Evolutionary conservation across 2,888 invertebrate genomes (phyloP), one percentile per base, ranked within the genome.

Genomic region (Rhodophaea formosa): DNA sequence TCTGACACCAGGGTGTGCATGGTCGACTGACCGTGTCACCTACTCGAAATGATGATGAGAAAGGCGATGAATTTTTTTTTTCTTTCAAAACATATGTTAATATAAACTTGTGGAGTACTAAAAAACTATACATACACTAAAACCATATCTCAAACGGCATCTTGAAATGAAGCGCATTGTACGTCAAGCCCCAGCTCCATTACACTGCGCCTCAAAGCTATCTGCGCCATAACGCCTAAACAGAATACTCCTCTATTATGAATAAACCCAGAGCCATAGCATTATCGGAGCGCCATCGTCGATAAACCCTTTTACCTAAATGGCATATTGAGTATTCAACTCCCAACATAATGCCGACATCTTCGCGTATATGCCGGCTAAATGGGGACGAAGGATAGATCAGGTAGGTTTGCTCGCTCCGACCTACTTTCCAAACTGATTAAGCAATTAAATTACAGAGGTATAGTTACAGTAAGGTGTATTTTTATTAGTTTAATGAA

Each of bases 281-380:
- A 75, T 79, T 80, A 86, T 84, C 82, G 73, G 74, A 72, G 75
- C 75, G 75, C 77, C 70, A 79, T 80, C 79, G 70, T 67, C 79
- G 81, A 82, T 87, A 84, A 85, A 84, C 85, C 86, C 85, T 86
- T 86, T 84, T 77, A 82, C 79, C 79, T 80, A 83, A 85, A 86
- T 78, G 79, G 79, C 82, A 61, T 76, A 84, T 80, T 80, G 80
- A 75, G 76, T 78, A 81, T 80, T 81, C 80, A 80, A 77, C 71
- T 70, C 72, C 69, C 69, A 64, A 70, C 68, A 70, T 74, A 71
- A 71, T 75, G 71, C 74, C 70, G 58, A 72, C 67, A 62, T 66
- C 66, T 63, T 62, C 64, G 61, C 58, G 53, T 62, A 56, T 62
- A 30, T 60, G 62, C 57, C 65, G 62, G 60, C 64, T 64, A 68